phyloP scores from a whole-genome alignment of 2,888 invertebrate species.

The Zaprionus lineosus region DNA sequence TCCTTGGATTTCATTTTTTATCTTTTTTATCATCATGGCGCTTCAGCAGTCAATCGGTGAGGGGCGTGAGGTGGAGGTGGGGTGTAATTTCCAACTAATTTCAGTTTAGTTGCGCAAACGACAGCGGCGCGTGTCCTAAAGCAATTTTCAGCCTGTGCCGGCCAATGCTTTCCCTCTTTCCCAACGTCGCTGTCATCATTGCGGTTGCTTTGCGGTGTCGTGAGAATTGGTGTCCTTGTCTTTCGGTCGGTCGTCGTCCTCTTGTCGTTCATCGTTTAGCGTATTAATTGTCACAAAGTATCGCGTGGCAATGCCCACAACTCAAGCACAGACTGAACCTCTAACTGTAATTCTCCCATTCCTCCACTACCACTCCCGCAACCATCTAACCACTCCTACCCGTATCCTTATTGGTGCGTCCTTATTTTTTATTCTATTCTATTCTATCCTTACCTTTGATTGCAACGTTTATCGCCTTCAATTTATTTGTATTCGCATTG shows the following conservation, averaged over 20 bases:
- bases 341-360: too few species aligned
- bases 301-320: slow-evolving; percentile 53
- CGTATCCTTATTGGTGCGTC: slow-evolving; percentile 41
- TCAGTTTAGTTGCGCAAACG: slow-evolving; percentile 73
- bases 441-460: slow-evolving; percentile 53
- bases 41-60: neutral
- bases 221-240: slow-evolving; percentile 46
- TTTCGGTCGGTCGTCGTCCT: slow-evolving; percentile 40
- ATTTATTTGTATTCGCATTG: slow-evolving; percentile 69
- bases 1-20: slow-evolving; percentile 65
- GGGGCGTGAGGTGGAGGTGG: slow-evolving; percentile 1
- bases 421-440: neutral
- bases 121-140: slow-evolving; percentile 76
- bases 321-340: too few species aligned
- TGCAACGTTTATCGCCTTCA: slow-evolving; percentile 71
- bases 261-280: slow-evolving; percentile 65
- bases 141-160: slow-evolving; percentile 68
- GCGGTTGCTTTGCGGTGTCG: slow-evolving; percentile 24
- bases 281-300: slow-evolving; percentile 79
- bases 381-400: neutral
- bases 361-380: too few species aligned
- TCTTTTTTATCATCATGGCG: slow-evolving; percentile 43
- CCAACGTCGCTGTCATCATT: slow-evolving; percentile 13
- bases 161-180: slow-evolving; percentile 31
- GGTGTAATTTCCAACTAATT: slow-evolving; percentile 71